phyloP scores from a whole-genome alignment of 2,797 vertebrate species.

The Tokudaia tokunoshimensis region DNA sequence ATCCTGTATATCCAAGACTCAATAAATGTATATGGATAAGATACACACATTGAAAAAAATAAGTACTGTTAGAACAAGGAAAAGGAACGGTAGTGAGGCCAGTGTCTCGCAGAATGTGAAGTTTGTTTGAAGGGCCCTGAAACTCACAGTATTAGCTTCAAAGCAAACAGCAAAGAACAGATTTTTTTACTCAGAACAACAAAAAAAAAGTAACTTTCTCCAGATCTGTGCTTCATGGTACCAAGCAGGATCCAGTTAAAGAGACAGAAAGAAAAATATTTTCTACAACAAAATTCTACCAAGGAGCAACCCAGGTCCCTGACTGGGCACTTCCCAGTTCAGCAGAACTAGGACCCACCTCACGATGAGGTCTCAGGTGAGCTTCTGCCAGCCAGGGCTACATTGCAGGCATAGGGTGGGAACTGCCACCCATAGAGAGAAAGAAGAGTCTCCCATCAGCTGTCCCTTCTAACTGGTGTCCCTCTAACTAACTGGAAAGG shows the following conservation, averaged over 20 bases:
- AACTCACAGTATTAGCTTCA: background rate
- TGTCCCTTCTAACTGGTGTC: accelerated
- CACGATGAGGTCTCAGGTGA: background rate
- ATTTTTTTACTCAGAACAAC: background rate
- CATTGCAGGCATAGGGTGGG: background rate
- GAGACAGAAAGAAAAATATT: background rate
- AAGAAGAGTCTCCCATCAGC: background rate
- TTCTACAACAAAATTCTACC: background rate
- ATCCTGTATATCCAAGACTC: background rate
- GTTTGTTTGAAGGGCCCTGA: background rate
- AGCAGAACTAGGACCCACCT: background rate
- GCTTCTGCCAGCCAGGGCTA: background rate
- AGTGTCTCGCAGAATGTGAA: background rate
- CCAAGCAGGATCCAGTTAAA: background rate
- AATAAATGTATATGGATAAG: background rate
- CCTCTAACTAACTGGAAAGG: background rate
- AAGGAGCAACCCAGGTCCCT: background rate
- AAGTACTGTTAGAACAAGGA: background rate
- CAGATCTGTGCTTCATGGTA: background rate
- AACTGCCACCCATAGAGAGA: background rate
- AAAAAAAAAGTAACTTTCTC: background rate
- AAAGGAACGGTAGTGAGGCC: background rate
- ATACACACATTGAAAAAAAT: background rate
- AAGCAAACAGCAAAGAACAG: background rate
- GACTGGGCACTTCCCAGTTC: background rate